These are phyloP conservation scores for Drosophila baimaii DNA, from an alignment of 1,140 invertebrate species.

Conservation along the genomic window DNA sequence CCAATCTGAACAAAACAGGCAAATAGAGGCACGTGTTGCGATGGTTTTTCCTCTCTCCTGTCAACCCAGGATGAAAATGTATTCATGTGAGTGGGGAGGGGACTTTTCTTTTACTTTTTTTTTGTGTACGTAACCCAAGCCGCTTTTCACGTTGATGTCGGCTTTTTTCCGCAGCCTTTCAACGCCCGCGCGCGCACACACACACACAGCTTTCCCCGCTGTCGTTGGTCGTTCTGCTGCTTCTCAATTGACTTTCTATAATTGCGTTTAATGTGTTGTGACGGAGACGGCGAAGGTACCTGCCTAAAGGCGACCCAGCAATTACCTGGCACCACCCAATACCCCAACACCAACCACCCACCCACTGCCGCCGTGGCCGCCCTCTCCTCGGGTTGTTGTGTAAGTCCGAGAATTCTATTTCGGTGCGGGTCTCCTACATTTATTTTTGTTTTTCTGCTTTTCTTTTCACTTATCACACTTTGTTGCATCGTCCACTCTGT, in stretches of 20 bases:
- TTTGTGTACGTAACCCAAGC: slow-evolving; percentile 24
- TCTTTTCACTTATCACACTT: slow-evolving; percentile 57
- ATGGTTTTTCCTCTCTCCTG: slow-evolving; percentile 30
- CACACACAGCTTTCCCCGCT: slow-evolving; percentile 31
- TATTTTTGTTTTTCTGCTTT: slow-evolving; percentile 18
- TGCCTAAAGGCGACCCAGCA: slow-evolving; percentile 14
- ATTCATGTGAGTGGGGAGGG: slow-evolving; percentile 7
- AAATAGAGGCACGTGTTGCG: slow-evolving; percentile 45
- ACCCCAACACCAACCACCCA: neutral
- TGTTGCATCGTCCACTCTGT: slow-evolving; percentile 42
- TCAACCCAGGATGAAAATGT: slow-evolving; percentile 8
- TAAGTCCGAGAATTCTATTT: slow-evolving; percentile 74
- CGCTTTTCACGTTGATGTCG: slow-evolving; percentile 22
- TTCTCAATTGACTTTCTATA: slow-evolving; percentile 80
- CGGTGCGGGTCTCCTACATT: slow-evolving; percentile 46
- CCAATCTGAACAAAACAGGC: slow-evolving; percentile 35
- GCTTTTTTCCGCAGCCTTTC: slow-evolving; percentile 48
- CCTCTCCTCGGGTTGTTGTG: slow-evolving; percentile 39
- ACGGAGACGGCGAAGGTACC: slow-evolving; percentile 44
- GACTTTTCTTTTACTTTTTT: neutral
- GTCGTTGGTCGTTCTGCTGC: slow-evolving; percentile 25
- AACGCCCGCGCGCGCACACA: slow-evolving; percentile 56
- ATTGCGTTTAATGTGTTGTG: slow-evolving; percentile 82
- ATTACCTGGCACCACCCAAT: slow-evolving; percentile 27
- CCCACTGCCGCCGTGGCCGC: neutral